Base-by-base conservation (phyloP, 2,888 invertebrate genomes). In the Neelides folsomi region DNA sequence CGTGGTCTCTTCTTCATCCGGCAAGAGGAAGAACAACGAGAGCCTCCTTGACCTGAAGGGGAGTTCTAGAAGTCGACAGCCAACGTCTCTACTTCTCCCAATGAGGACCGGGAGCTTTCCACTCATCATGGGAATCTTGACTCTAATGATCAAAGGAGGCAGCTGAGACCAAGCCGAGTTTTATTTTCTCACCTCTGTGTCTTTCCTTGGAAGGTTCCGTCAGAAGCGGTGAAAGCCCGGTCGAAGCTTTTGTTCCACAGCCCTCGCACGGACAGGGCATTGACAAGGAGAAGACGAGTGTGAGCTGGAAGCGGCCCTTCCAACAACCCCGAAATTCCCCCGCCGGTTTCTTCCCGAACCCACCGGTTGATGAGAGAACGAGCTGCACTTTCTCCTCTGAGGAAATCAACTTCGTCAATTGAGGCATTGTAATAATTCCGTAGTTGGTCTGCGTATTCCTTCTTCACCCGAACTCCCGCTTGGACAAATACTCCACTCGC, bases 51-150 rank as follows among this genome's bases (percentile, higher is more conserved):
- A 65, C 20, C 60, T 53, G 50, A 69, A 69, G 2, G 70, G 71
- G 10, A 70, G 53, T 51, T 71, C 70, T 48, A 70, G 59, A 10
- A 71, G 66, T 7, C 68, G 65, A 18, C 68, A 67, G 49, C 67
- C 66, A 15, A 70, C 52, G 10, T 64, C 62, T 20, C 60, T 36
- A 47, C 66, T 68, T 51, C 67, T 66, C 1, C 70, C 70, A 20
- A 67, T 52, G 4, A 69, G 67, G 1, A 70, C 63, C 47, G 65
- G 62, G 51, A 69, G 63, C 43, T 67, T 66, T 1, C 67, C 68
- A 10, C 67, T 66, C 71, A 71, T 71, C 67, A 69, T 69, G 3
- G 70, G 69, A 35, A 71, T 66, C 49, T 67, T 66, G 18, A 66
- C 55, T 55, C 67, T 67, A 52, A 41, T 41, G 10, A 15, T 13